Evolutionary conservation across 2,888 invertebrate genomes (phyloP).

Genomic region (Agrochola lota): DNA sequence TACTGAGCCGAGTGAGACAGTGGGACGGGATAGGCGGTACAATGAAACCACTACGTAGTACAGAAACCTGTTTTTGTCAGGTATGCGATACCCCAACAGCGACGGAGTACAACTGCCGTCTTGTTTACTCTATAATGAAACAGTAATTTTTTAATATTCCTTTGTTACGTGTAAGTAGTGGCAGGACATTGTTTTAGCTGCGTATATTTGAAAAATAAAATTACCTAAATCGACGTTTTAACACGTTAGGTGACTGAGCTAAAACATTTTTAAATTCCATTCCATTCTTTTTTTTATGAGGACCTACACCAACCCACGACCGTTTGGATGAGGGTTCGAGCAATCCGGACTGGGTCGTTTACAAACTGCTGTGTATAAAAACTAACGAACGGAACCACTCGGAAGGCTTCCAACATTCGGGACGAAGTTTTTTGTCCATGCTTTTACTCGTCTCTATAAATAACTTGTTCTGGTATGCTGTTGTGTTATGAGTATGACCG

Average conservation of each 20-base stretch:
- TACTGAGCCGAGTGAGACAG: slow-evolving; percentile 70
- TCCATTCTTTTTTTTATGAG: slow-evolving; percentile 65
- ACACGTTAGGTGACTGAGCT: slow-evolving; percentile 19
- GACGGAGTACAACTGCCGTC: slow-evolving; percentile 67
- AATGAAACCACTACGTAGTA: slow-evolving; percentile 87
- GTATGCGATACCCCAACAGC: slow-evolving; percentile 82
- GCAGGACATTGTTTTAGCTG: background rate
- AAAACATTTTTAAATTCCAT: slow-evolving; percentile 51
- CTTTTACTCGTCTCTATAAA: slow-evolving; percentile 83
- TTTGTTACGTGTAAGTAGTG: slow-evolving; percentile 11
- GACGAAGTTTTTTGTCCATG: slow-evolving; percentile 82
- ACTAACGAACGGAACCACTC: slow-evolving; percentile 76
- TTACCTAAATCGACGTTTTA: slow-evolving; percentile 18
- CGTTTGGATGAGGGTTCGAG: slow-evolving; percentile 71
- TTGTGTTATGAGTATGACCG: too few species aligned
- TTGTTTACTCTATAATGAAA: slow-evolving; percentile 66
- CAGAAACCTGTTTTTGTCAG: slow-evolving; percentile 87
- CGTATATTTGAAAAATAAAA: slow-evolving; percentile 3
- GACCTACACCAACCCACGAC: slow-evolving; percentile 83
- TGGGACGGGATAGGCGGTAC: slow-evolving; percentile 74
- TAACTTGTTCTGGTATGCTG: slow-evolving; percentile 80
- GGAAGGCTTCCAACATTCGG: slow-evolving; percentile 84
- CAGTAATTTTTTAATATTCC: slow-evolving; percentile 31
- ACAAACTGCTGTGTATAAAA: slow-evolving; percentile 77
- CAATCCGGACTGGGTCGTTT: slow-evolving; percentile 70